A percentile compares a stretch with the other conserved stretches of the same genome.
Evolutionary conservation across 1,140 invertebrate species (phyloP).

Genomic region (Nephila pilipes): DNA sequence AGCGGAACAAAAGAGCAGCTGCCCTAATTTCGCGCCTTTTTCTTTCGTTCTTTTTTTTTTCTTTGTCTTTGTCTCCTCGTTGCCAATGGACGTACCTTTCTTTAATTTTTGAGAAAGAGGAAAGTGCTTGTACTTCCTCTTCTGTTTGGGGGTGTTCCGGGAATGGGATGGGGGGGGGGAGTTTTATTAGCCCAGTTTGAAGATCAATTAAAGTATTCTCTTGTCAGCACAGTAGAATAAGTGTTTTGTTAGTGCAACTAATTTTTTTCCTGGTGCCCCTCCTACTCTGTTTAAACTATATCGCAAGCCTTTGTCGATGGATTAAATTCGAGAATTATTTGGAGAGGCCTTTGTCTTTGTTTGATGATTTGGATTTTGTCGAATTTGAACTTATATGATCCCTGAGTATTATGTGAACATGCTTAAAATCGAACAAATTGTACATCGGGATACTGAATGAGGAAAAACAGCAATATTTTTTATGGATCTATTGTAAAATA

Average conservation of each 20-base stretch:
- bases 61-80: not conserved
- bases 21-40: constrained; percentile 31
- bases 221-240: not conserved
- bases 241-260: not conserved
- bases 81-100: not conserved
- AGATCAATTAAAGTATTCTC: constrained; percentile 2
- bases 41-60: not conserved
- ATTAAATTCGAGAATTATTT: not conserved
- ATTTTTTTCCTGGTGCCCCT: not conserved
- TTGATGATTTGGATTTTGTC: not conserved
- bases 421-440: not conserved
- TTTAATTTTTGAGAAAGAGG: not conserved
- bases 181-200: constrained; percentile 35
- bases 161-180: not conserved
- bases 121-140: not conserved
- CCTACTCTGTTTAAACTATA: not conserved
- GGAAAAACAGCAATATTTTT: not conserved
- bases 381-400: not conserved
- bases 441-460: not conserved
- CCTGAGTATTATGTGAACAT: not conserved
- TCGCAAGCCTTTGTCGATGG: not conserved
- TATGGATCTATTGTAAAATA: not conserved
- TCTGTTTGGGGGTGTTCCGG: not conserved
- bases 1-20: constrained; percentile 22
- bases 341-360: not conserved